These are phyloP conservation scores for Albula glossodonta DNA, from an alignment of 2,113 vertebrate genomes.

Conservation along the genomic window DNA sequence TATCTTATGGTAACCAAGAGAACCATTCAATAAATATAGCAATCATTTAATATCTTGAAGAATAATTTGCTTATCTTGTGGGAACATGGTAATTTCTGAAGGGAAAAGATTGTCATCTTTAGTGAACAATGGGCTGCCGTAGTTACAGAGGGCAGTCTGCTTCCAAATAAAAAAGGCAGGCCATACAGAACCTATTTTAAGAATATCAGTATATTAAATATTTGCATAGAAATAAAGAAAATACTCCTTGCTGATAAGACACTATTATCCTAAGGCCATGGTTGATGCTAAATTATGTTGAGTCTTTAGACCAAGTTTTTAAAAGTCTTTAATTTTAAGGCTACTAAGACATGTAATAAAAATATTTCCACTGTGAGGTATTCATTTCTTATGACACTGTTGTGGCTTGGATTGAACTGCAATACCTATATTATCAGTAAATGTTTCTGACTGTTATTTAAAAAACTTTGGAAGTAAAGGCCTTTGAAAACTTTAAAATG, in stretches of 20 bases:
- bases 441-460: neutral
- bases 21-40: neutral
- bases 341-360: too few relatives aligned
- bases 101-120: neutral
- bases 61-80: conserved; percentile 2
- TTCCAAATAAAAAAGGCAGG: neutral
- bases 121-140: neutral
- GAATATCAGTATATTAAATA: neutral
- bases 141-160: neutral
- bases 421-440: too few relatives aligned
- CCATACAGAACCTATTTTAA: neutral
- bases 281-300: neutral
- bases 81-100: conserved; percentile 9
- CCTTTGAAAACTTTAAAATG: neutral
- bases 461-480: neutral
- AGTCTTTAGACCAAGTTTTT: neutral
- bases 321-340: too few relatives aligned
- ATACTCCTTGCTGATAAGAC: neutral
- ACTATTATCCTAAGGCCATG: neutral
- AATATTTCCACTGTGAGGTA: neutral
- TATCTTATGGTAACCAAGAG: neutral
- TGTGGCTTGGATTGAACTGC: too few relatives aligned
- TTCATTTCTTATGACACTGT: neutral
- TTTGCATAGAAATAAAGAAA: neutral
- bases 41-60: neutral